Conservation (phyloP, 2,888 invertebrate species). For the Chorisops tibialis region DNA sequence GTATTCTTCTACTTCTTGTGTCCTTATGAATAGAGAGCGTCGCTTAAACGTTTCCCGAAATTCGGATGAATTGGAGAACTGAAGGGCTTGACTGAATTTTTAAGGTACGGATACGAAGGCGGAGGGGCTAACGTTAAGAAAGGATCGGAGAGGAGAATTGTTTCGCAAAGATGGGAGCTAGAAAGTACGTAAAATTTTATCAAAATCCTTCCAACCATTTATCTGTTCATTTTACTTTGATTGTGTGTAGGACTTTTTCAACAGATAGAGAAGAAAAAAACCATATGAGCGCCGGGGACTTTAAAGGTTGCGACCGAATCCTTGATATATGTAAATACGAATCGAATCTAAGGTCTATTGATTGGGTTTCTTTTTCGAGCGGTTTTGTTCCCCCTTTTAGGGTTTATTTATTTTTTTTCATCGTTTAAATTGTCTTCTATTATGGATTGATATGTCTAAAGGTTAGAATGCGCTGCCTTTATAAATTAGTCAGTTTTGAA, state of each 20-base stretch:
- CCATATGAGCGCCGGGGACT: background rate
- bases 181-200: slow-evolving; percentile 9
- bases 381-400: background rate
- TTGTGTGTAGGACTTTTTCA: background rate
- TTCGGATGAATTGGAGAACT: slow-evolving; percentile 1
- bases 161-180: background rate
- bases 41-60: slow-evolving; percentile 1
- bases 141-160: background rate
- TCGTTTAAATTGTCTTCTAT: too few species aligned
- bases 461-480: too few species aligned
- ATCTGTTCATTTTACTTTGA: slow-evolving; percentile 14
- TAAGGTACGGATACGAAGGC: background rate
- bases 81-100: background rate
- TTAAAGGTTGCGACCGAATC: background rate
- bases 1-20: background rate
- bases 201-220: slow-evolving; percentile 10
- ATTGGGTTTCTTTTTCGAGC: background rate
- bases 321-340: slow-evolving; percentile 9
- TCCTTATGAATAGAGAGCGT: too few species aligned
- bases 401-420: background rate
- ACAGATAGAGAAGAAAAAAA: background rate
- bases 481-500: too few species aligned
- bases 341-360: slow-evolving; percentile 1
- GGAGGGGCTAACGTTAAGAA: background rate
- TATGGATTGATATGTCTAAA: too few species aligned